Percentiles rank a stretch among this genome's conserved stretches.
Evolutionary conservation across 2,797 vertebrate genomes (phyloP).

Genomic region (Neosalanx taihuensis): DNA sequence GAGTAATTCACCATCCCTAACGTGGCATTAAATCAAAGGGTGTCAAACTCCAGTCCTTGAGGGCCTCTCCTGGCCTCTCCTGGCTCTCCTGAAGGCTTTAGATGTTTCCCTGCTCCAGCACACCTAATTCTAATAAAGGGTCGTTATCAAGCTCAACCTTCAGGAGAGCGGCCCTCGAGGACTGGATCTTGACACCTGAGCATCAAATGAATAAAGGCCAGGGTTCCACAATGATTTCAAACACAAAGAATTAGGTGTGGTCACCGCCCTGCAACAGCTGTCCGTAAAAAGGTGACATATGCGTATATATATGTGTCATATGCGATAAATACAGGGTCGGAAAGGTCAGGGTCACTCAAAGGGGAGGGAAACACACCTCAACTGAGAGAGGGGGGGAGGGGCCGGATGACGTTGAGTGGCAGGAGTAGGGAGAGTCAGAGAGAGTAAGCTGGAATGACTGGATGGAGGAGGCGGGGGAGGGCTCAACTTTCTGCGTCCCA

Average conservation of each 20-base stretch:
- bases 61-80: too few species aligned
- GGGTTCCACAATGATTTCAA: neutral
- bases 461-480: constrained; percentile 63
- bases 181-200: too few species aligned
- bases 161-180: too few species aligned
- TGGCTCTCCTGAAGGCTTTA: too few species aligned
- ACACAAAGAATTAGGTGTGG: neutral
- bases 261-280: neutral
- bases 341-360: neutral
- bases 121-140: too few species aligned
- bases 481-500: constrained; percentile 67
- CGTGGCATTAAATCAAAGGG: neutral
- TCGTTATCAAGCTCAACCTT: too few species aligned
- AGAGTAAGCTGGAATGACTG: constrained; percentile 70
- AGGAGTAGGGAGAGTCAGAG: constrained; percentile 61
- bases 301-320: neutral
- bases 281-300: neutral
- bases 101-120: too few species aligned
- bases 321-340: neutral
- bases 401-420: constrained; percentile 66
- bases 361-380: constrained; percentile 77
- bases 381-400: constrained; percentile 73
- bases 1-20: neutral
- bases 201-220: neutral
- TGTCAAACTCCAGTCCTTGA: too few species aligned